Base-by-base conservation (phyloP, 2,113 vertebrate genomes). In the Orycteropus afer region DNA sequence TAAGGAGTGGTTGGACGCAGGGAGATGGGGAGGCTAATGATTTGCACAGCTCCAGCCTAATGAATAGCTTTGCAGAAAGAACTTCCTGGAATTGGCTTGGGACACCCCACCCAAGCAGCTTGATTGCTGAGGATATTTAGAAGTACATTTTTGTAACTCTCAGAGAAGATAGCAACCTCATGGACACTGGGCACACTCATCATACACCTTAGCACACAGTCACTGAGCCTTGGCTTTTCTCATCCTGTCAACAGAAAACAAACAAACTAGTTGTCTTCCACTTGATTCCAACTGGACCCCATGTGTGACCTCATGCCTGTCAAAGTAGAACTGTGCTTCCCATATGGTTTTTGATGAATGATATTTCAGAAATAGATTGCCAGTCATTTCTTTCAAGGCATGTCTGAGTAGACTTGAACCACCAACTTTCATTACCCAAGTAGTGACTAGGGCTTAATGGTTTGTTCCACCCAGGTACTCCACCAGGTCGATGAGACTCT, bases 61-160 rank as follows among this genome's bases (percentile, higher is more conserved):
- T 89, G 88, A 97, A 94, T 96, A 89, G 86, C 83, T 91, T 40
- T 89, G 88, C 59, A 80, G 14, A 15, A 76, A 71, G 92, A 71
- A 86, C 93, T 97, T 96, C 92, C 97, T 95, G 95, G 42, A 78
- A 49, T 29, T 74, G 79, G 69, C 51, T 15, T 53, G 81, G 84
- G 61, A 69, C 27, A 23, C 88, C 93, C 91, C 93, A 93, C 92
- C 88, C 80, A 53, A 5, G 13, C 25, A 61, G 57, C 59, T 86
- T 73, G 90, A 90, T 76, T 89, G 74, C 49, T 15, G 67, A 18
- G 29, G 71, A 59, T 69, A 20, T 79, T 83, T 65, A 89, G 86
- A 86, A 95, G 86, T 55, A 55, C 22, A 53, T 77, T 90, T 78
- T 79, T 89, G 40, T 65, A 63, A 71, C 13, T 92, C 76, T 67